Conservation (phyloP, 2,113 vertebrate genomes). For the Oostethus manadensis region DNA sequence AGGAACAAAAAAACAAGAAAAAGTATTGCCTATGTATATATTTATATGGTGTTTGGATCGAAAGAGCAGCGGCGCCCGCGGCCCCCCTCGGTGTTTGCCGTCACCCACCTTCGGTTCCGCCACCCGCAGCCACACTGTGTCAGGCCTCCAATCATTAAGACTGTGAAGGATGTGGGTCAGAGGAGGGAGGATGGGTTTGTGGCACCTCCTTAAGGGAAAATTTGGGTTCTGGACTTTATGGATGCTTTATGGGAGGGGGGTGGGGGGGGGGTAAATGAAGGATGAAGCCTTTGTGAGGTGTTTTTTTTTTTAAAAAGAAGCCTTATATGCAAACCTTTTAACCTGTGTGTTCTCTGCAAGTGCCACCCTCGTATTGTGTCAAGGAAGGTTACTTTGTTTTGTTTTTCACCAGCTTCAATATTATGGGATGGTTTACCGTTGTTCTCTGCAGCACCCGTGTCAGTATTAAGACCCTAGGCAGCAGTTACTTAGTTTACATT, state of each 20-base stretch:
- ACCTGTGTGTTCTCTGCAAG: constrained; percentile 99
- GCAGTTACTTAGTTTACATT: constrained; percentile 99
- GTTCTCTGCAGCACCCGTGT: constrained; percentile 98
- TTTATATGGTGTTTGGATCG: constrained; percentile 92
- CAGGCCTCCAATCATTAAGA: constrained; percentile 80
- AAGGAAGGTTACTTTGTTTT: constrained; percentile 84
- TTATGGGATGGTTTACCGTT: constrained; percentile 88
- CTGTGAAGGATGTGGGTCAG: constrained; percentile 40
- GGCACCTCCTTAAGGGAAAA: constrained; percentile 89
- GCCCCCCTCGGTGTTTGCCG: constrained; percentile 84
- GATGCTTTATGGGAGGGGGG: constrained; percentile 20
- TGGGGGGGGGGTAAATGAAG: constrained; percentile 45
- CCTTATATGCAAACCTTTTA: constrained; percentile 99
- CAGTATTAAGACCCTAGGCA: constrained; percentile 98
- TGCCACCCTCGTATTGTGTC: constrained; percentile 99
- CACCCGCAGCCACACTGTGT: constrained; percentile 94
- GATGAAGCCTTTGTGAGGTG: constrained; percentile 98
- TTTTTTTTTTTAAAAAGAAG: constrained; percentile 83
- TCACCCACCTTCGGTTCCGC: constrained; percentile 75
- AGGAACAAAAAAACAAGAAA: constrained; percentile 98
- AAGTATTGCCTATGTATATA: constrained; percentile 99
- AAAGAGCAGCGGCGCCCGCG: constrained; percentile 80
- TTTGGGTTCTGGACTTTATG: constrained; percentile 71
- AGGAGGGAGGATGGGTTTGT: constrained; percentile 79
- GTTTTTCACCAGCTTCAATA: constrained; percentile 93